Percentiles rank a stretch among this genome's conserved stretches.
These are phyloP conservation scores for Acanthochromis polyacanthus DNA, from an alignment of 2,113 vertebrate species.

Conservation along the genomic window DNA sequence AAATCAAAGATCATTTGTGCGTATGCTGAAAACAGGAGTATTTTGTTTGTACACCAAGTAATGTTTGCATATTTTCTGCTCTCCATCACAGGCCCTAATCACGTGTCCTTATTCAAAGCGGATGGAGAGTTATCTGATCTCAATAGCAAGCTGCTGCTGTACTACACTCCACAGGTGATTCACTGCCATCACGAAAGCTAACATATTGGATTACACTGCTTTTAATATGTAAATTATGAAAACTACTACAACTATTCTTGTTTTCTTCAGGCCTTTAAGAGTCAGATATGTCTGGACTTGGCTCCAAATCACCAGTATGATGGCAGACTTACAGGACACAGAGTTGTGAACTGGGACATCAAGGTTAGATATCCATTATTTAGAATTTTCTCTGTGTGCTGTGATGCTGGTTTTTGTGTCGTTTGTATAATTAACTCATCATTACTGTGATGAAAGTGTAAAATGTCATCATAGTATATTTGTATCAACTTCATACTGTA, in stretches of 20 bases:
- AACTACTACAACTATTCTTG: background rate
- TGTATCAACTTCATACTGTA: too few relatives aligned
- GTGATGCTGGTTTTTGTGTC: background rate
- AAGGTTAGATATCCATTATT: constrained; percentile 85
- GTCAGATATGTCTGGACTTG: constrained; percentile 95
- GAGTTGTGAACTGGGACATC: constrained; percentile 94
- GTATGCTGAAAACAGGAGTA: constrained; percentile 3
- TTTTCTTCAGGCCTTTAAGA: constrained; percentile 90
- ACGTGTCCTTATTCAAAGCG: constrained; percentile 89
- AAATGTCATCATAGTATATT: too few relatives aligned
- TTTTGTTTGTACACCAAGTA: background rate
- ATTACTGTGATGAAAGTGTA: too few relatives aligned
- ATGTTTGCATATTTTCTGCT: constrained; percentile 47
- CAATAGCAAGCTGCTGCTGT: constrained; percentile 89
- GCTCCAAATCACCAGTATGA: constrained; percentile 91
- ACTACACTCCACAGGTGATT: constrained; percentile 96
- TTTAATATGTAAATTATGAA: background rate
- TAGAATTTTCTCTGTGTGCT: background rate
- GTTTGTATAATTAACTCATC: too few relatives aligned
- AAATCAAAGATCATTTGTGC: background rate
- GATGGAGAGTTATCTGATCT: constrained; percentile 92
- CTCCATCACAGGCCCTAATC: constrained; percentile 90
- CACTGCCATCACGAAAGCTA: background rate
- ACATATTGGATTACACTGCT: background rate
- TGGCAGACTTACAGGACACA: constrained; percentile 94